A percentile compares a stretch with the other conserved stretches of the same genome.
These are phyloP conservation scores for Andrena marginata DNA, from an alignment of 2,888 invertebrate genomes.

Conservation along the genomic window DNA sequence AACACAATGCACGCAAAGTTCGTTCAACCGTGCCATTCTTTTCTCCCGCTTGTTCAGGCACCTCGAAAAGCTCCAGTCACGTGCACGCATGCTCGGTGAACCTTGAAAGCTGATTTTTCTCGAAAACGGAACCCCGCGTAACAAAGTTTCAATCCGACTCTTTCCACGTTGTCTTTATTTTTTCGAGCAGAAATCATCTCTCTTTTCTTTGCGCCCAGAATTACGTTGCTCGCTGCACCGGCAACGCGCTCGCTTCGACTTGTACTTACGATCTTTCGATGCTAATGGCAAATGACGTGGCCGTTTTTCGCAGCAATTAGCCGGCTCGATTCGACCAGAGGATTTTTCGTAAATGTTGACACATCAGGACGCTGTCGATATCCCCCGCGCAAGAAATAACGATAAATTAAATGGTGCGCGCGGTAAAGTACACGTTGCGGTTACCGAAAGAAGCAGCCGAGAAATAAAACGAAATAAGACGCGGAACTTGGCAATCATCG, in stretches of 20 bases:
- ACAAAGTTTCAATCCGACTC: too few relatives aligned
- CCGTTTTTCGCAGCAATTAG: conserved; percentile 7
- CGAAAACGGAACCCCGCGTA: too few relatives aligned
- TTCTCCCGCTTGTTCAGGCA: too few relatives aligned
- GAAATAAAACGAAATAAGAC: conserved; percentile 32
- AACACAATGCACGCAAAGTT: too few relatives aligned
- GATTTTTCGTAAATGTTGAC: conserved; percentile 28
- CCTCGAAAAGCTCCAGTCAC: too few relatives aligned
- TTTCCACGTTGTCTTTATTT: too few relatives aligned
- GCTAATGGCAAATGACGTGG: conserved; percentile 13
- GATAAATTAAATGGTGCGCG: conserved; percentile 10
- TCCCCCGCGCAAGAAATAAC: conserved; percentile 1
- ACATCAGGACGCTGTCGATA: not conserved
- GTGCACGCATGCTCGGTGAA: too few relatives aligned
- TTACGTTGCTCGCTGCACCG: not conserved
- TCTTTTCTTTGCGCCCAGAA: not conserved
- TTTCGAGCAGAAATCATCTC: too few relatives aligned
- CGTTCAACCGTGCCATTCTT: too few relatives aligned
- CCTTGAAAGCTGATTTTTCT: too few relatives aligned
- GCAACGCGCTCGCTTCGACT: not conserved
- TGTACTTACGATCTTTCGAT: not conserved
- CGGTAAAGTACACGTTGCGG: conserved; percentile 11
- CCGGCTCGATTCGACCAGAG: not conserved
- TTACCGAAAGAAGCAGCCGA: not conserved
- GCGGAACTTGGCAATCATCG: conserved; percentile 62